Percentiles rank a stretch among this genome's conserved stretches.
These are phyloP conservation scores for Zhengitettix transpicula DNA, from an alignment of 2,888 invertebrate genomes.

Conservation along the genomic window DNA sequence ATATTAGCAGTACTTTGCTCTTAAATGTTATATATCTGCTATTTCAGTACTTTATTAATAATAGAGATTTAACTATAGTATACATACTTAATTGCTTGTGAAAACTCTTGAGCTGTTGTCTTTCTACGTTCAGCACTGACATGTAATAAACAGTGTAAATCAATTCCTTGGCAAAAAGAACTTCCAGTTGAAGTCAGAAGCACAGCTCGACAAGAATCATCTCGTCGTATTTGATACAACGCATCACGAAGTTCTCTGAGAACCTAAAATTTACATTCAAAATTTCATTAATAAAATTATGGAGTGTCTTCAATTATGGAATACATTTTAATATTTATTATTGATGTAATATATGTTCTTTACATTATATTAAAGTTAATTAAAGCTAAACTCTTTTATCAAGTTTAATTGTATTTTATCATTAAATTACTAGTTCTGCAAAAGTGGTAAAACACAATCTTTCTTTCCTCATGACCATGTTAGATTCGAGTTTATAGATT, in stretches of 20 bases:
- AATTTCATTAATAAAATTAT: not conserved
- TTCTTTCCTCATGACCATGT: too few relatives aligned
- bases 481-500: too few relatives aligned
- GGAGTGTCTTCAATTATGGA: not conserved
- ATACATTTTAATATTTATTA: not conserved
- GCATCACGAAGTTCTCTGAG: slow-evolving; percentile 58
- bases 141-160: slow-evolving; percentile 50
- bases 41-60: too few relatives aligned
- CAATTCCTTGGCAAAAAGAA: slow-evolving; percentile 67
- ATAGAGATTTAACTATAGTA: not conserved
- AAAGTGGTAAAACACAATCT: too few relatives aligned
- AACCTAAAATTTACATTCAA: slow-evolving; percentile 31
- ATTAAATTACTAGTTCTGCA: too few relatives aligned
- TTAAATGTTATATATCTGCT: too few relatives aligned
- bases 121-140: slow-evolving; percentile 41
- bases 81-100: slow-evolving; percentile 55
- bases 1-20: too few relatives aligned
- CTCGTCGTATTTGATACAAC: slow-evolving; percentile 42
- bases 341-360: too few relatives aligned
- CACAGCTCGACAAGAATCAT: slow-evolving; percentile 48
- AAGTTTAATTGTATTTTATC: too few relatives aligned
- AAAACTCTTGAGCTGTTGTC: slow-evolving; percentile 47
- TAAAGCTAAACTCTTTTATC: too few relatives aligned
- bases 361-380: too few relatives aligned
- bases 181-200: slow-evolving; percentile 58